phyloP scores from a whole-genome alignment of 2,113 vertebrate species.

The Dasyornis broadbenti region DNA sequence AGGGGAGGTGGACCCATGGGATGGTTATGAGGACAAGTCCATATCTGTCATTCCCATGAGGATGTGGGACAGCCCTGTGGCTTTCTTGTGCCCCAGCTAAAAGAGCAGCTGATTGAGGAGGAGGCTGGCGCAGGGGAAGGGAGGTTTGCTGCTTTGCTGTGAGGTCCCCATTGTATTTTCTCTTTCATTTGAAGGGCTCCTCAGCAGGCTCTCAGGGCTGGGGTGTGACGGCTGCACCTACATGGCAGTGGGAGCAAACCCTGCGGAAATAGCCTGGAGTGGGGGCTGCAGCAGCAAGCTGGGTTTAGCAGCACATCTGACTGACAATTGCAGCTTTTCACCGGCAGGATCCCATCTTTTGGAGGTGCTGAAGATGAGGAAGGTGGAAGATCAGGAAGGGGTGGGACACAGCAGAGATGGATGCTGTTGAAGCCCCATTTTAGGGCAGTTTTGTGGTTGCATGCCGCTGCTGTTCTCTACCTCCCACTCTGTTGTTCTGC shows the following conservation, averaged over 20 bases:
- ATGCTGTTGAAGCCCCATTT: not conserved
- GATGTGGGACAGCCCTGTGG: fast-evolving
- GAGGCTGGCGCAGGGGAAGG: not conserved
- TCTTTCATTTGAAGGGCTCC: not conserved
- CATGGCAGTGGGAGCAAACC: not conserved
- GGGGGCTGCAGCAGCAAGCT: not conserved
- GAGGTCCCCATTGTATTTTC: not conserved
- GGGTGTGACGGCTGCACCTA: not conserved
- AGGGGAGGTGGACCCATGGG: not conserved
- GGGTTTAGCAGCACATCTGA: not conserved
- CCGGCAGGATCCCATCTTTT: not conserved
- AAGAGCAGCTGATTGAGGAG: not conserved
- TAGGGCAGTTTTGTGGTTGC: not conserved
- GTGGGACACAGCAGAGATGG: not conserved
- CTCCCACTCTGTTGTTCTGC: not conserved
- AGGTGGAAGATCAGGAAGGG: not conserved
- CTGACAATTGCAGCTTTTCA: not conserved
- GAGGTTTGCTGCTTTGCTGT: not conserved
- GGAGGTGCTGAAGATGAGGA: not conserved
- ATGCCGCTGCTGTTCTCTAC: not conserved
- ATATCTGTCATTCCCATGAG: not conserved
- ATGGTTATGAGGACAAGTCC: not conserved
- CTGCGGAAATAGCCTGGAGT: not conserved
- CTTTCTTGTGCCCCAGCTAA: not conserved
- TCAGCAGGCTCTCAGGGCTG: not conserved